Conservation (phyloP, 2,888 invertebrate genomes). For the Ormyrus thymus region DNA sequence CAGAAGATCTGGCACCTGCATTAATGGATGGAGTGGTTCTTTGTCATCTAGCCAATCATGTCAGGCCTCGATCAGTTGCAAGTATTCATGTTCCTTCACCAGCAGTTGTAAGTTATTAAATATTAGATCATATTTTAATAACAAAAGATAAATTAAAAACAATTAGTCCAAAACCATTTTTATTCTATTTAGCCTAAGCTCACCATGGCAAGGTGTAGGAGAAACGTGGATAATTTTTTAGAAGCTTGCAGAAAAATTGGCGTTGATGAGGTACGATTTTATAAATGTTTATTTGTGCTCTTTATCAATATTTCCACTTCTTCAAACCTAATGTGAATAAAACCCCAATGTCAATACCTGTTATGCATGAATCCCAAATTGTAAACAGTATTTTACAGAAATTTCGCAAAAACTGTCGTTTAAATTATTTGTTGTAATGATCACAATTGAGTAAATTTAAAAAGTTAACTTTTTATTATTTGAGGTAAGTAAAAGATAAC, state of each 20-base stretch:
- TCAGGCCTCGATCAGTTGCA: conserved; percentile 91
- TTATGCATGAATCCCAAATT: conserved; percentile 21
- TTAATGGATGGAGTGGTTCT: conserved; percentile 94
- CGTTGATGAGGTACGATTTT: conserved; percentile 88
- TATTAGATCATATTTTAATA: not conserved
- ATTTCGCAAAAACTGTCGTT: not conserved
- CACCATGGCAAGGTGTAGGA: conserved; percentile 94
- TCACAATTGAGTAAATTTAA: not conserved
- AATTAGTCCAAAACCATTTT: conserved; percentile 15
- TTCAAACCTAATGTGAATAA: not conserved
- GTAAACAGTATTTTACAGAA: not conserved
- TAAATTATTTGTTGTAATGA: not conserved
- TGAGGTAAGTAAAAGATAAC: conserved; percentile 29
- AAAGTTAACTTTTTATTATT: not conserved
- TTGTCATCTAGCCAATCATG: conserved; percentile 95
- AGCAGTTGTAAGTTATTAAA: conserved; percentile 83
- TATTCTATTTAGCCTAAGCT: conserved; percentile 87
- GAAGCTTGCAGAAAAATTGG: conserved; percentile 96
- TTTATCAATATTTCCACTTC: conserved; percentile 11
- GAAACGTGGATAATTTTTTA: conserved; percentile 96
- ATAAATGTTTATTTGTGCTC: not conserved
- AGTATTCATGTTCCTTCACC: conserved; percentile 97
- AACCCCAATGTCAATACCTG: not conserved
- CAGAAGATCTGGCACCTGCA: conserved; percentile 89
- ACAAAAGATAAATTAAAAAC: not conserved